Conservation (phyloP, 2,888 invertebrate genomes). For the Apodemia mormo region DNA sequence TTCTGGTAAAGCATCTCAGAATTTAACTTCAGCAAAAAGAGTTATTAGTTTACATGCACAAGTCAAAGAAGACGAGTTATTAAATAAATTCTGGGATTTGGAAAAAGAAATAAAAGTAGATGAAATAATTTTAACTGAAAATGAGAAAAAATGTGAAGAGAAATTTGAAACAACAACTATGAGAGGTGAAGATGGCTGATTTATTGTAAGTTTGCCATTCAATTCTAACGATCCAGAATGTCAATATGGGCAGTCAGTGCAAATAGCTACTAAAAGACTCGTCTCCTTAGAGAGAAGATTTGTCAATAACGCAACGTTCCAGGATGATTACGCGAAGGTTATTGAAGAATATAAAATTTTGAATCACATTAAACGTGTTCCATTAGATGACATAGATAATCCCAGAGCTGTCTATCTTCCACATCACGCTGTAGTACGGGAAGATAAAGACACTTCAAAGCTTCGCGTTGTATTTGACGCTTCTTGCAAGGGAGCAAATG, state of each 20-base stretch:
- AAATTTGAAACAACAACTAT: constrained; percentile 26
- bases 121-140: constrained; percentile 21
- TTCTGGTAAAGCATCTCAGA: background rate
- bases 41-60: too few species aligned
- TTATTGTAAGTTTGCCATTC: constrained; percentile 29
- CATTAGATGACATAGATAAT: background rate
- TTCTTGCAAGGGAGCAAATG: constrained; percentile 28
- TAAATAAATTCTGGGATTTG: too few species aligned
- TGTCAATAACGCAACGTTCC: background rate
- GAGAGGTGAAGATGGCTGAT: constrained; percentile 30
- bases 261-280: constrained; percentile 28
- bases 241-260: constrained; percentile 28
- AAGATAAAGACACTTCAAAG: background rate
- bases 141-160: constrained; percentile 27
- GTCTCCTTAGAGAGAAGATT: constrained; percentile 27
- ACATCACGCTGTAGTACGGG: too few species aligned
- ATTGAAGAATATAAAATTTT: background rate
- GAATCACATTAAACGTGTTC: background rate
- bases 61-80: too few species aligned
- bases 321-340: background rate
- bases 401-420: background rate
- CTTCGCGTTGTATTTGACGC: constrained; percentile 15
- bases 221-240: constrained; percentile 30
- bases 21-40: background rate
- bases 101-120: too few species aligned